Evolutionary conservation across 2,113 vertebrate species (phyloP).

Genomic region (Onychostoma macrolepis): DNA sequence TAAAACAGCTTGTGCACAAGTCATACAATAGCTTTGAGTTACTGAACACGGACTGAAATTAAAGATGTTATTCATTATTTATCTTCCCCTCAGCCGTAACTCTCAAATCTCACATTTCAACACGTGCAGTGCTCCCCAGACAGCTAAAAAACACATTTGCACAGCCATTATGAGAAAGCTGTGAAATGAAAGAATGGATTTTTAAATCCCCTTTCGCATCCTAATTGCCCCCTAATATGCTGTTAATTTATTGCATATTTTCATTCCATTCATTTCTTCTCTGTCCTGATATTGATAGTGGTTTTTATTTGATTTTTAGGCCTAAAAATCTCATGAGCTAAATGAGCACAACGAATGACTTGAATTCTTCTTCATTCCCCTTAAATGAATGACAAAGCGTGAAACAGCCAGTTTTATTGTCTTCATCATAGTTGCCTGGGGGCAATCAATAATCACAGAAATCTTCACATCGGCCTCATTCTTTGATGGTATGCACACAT

Average conservation of each 20-base stretch:
- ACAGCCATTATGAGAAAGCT: not conserved
- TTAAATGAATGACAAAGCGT: not conserved
- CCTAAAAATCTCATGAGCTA: not conserved
- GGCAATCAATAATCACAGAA: not conserved
- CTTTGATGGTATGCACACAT: not conserved
- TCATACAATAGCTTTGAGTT: not conserved
- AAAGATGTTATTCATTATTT: not conserved
- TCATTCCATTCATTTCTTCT: constrained; percentile 15
- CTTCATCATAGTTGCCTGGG: constrained; percentile 13
- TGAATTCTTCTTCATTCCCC: constrained; percentile 14
- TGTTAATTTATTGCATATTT: not conserved
- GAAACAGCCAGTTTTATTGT: not conserved
- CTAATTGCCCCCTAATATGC: not conserved
- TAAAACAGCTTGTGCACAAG: not conserved
- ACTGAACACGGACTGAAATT: not conserved
- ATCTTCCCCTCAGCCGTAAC: not conserved
- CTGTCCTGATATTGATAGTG: not conserved
- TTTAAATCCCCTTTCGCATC: not conserved
- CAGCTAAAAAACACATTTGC: not conserved
- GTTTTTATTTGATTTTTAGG: not conserved
- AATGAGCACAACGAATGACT: not conserved
- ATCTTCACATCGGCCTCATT: not conserved
- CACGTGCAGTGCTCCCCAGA: not conserved
- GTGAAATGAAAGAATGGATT: not conserved
- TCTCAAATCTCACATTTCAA: not conserved